A percentile compares a stretch with the other conserved stretches of the same genome.
Conservation (phyloP, 2,797 vertebrate species). For the Halcyon badia region DNA sequence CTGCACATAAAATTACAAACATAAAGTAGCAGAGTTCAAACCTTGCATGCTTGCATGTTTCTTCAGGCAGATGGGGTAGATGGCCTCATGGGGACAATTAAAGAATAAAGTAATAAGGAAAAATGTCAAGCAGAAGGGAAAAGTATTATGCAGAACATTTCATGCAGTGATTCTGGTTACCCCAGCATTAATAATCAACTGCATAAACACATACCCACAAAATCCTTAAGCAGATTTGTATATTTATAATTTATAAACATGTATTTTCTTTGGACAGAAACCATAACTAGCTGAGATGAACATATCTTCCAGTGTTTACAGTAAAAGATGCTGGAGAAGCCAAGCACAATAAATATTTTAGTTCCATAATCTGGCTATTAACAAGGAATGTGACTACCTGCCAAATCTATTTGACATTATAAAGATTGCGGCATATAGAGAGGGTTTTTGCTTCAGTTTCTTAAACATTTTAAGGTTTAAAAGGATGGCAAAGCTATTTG, state of each 20-base stretch:
- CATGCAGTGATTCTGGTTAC: conserved; percentile 44
- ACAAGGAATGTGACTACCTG: conserved; percentile 22
- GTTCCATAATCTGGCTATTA: conserved; percentile 42
- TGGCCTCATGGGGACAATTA: conserved; percentile 64
- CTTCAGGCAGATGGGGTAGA: conserved; percentile 55
- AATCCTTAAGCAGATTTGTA: conserved; percentile 54
- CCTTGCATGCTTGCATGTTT: neutral
- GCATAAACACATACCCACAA: conserved; percentile 43
- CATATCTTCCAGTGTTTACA: conserved; percentile 31
- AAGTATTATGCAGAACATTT: conserved; percentile 39
- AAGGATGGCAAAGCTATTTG: neutral
- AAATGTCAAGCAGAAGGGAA: conserved; percentile 70
- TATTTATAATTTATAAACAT: conserved; percentile 69
- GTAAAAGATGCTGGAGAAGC: conserved; percentile 37
- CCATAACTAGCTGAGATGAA: neutral
- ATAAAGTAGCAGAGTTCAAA: conserved; percentile 36
- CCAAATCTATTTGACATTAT: neutral
- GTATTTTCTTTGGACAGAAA: conserved; percentile 64
- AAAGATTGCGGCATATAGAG: neutral
- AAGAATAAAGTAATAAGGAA: conserved; percentile 61
- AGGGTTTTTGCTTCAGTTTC: neutral
- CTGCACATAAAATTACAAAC: conserved; percentile 32
- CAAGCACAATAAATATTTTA: conserved; percentile 62
- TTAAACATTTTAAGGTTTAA: neutral
- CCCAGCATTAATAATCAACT: conserved; percentile 57